Conservation (phyloP, 2,888 invertebrate species). For the Geophilus truncorum region DNA sequence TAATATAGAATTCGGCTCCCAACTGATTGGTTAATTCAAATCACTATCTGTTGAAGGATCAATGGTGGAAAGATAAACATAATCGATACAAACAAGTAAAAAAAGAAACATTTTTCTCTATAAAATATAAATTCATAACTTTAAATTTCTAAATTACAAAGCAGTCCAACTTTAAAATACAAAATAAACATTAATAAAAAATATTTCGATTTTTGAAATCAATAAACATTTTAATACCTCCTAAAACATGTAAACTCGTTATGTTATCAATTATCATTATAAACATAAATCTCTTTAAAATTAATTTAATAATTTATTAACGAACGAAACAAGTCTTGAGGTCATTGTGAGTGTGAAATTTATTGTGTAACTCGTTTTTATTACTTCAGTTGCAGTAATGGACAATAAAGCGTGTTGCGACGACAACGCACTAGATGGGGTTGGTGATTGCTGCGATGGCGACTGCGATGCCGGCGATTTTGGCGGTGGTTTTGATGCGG, state of each 20-base stretch:
- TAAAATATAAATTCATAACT: background rate
- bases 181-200: too few relatives aligned
- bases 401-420: background rate
- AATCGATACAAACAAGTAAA: background rate
- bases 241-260: too few relatives aligned
- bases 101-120: background rate
- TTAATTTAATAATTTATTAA: too few relatives aligned
- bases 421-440: background rate
- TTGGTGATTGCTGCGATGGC: background rate
- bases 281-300: too few relatives aligned
- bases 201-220: too few relatives aligned
- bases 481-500: slow-evolving; percentile 17
- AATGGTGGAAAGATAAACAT: background rate
- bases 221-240: too few relatives aligned
- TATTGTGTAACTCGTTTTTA: background rate
- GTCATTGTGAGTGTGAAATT: background rate
- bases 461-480: background rate
- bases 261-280: too few relatives aligned
- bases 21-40: background rate
- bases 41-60: background rate
- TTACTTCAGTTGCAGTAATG: background rate
- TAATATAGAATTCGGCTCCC: background rate
- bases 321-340: background rate
- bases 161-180: too few relatives aligned
- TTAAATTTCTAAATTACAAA: background rate